Base-by-base conservation (phyloP, 2,888 invertebrate species). In the Diarsia dahlii region DNA sequence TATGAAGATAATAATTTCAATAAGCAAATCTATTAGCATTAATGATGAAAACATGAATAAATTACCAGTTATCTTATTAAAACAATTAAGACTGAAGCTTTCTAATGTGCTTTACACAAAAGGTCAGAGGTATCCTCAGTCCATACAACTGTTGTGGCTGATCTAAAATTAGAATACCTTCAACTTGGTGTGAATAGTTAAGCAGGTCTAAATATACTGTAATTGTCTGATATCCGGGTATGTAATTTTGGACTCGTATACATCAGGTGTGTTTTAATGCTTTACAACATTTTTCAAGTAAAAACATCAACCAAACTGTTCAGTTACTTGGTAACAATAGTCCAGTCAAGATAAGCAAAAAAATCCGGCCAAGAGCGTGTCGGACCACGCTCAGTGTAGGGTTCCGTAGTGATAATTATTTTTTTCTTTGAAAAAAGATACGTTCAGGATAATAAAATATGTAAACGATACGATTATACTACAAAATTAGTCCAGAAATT, bases 41-140 rank as follows among this genome's bases (percentile, higher is more conserved):
- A 73, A 82, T 60, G 39, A 67, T 48, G 52, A 69, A 45, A 63
- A 13, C 28, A 58, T 76, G 70, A 76, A 80, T 82, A 71, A 75
- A 63, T 76, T 60, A 82, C 45, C 10, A 60, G 62, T 74, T 67
- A 56, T 48, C 52, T 67, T 46, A 75, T 39, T 67, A 68, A 76
- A 3, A 50, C 67, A 71, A 80, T 75, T 72, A 79, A 70, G 39
- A 20, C n/a, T 52, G 12, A 62, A 76, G 50, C 39, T 83, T 23
- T 12, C 28, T 68, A 76, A 64, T 64, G 10, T 58, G 28, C 2
- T 28, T 28, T 28, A 60, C 28, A 54, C 54, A 48, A 52, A 78
- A 72, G 74, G 74, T 69, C 60, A 65, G 50, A 68, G 64, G 50
- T 67, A 15, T 3, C 13, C 39, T 13, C 52, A 4, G 66, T 45